A percentile compares a stretch with the other conserved stretches of the same genome.
These are phyloP conservation scores for Thymallus thymallus DNA, from an alignment of 2,113 vertebrate species.

Conservation along the genomic window DNA sequence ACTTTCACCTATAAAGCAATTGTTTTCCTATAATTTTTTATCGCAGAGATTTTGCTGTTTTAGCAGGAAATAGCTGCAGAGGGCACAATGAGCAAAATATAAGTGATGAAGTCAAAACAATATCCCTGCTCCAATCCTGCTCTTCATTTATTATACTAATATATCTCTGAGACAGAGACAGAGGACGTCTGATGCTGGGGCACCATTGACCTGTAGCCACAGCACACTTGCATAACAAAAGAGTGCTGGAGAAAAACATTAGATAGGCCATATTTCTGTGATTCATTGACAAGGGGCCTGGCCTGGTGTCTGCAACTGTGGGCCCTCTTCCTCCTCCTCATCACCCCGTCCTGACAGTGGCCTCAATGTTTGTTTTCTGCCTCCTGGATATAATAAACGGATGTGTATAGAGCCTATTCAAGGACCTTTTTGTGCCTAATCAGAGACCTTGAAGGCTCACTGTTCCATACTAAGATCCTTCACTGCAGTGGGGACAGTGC, in stretches of 20 bases:
- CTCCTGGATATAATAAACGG: conserved; percentile 26
- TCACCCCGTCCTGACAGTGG: conserved; percentile 12
- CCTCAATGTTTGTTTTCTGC: conserved; percentile 17
- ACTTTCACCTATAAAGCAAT: conserved; percentile 63
- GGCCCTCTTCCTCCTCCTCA: conserved; percentile 25
- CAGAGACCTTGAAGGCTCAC: conserved; percentile 15
- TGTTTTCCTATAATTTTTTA: conserved; percentile 33
- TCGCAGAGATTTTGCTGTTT: conserved; percentile 47
- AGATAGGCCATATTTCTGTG: conserved; percentile 65
- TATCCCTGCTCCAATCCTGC: conserved; percentile 43
- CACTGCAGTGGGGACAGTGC: conserved; percentile 23
- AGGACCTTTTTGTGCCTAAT: conserved; percentile 35
- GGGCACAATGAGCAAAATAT: conserved; percentile 53
- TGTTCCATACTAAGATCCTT: conserved; percentile 16
- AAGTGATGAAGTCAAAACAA: conserved; percentile 75
- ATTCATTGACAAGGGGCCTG: conserved; percentile 52
- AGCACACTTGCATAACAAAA: conserved; percentile 73
- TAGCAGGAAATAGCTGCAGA: conserved; percentile 49
- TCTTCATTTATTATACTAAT: conserved; percentile 73
- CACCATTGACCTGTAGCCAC: conserved; percentile 59
- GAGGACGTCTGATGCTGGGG: conserved; percentile 56
- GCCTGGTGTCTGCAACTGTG: conserved; percentile 13
- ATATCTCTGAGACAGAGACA: conserved; percentile 73
- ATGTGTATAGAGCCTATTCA: conserved; percentile 44
- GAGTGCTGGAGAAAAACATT: conserved; percentile 62